These are phyloP conservation scores for Orestias chungarensis DNA, from an alignment of 2,797 vertebrate genomes.

Conservation along the genomic window DNA sequence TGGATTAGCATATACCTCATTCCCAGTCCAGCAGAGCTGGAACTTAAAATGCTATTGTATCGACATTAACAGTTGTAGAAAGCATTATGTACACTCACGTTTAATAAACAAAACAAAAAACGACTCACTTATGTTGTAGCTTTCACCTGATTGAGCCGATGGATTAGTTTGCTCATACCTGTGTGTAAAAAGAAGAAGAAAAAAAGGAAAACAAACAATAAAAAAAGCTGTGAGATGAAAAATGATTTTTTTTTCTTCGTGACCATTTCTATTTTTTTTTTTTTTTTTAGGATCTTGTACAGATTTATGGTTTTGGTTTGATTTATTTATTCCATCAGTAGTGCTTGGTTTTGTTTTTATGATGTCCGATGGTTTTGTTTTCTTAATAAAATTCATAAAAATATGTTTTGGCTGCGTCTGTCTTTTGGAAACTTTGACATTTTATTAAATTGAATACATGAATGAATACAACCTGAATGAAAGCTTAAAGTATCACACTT, in stretches of 20 bases:
- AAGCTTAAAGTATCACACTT: not conserved
- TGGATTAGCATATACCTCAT: constrained; percentile 85
- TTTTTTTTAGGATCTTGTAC: constrained; percentile 86
- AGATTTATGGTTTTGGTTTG: constrained; percentile 91
- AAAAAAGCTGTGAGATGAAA: constrained; percentile 72
- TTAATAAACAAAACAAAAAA: constrained; percentile 44
- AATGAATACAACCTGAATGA: not conserved
- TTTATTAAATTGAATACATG: not conserved
- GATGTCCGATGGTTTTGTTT: constrained; percentile 97
- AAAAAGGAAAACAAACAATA: too few species aligned
- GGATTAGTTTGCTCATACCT: constrained; percentile 77
- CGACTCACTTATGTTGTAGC: constrained; percentile 75
- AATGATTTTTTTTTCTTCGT: constrained; percentile 30
- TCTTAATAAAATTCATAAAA: constrained; percentile 88
- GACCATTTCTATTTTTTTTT: constrained; percentile 80
- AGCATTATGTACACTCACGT: constrained; percentile 73
- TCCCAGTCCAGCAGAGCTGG: constrained; percentile 82
- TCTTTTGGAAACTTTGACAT: constrained; percentile 1
- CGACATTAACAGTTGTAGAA: constrained; percentile 75
- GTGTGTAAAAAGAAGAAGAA: constrained; percentile 53
- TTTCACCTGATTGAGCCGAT: constrained; percentile 72
- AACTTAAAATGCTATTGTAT: constrained; percentile 80
- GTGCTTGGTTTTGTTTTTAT: constrained; percentile 98
- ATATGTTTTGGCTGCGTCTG: not conserved
- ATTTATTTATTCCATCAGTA: constrained; percentile 99